phyloP scores from a whole-genome alignment of 1,140 invertebrate species.

The Andrena cerasifolii region DNA sequence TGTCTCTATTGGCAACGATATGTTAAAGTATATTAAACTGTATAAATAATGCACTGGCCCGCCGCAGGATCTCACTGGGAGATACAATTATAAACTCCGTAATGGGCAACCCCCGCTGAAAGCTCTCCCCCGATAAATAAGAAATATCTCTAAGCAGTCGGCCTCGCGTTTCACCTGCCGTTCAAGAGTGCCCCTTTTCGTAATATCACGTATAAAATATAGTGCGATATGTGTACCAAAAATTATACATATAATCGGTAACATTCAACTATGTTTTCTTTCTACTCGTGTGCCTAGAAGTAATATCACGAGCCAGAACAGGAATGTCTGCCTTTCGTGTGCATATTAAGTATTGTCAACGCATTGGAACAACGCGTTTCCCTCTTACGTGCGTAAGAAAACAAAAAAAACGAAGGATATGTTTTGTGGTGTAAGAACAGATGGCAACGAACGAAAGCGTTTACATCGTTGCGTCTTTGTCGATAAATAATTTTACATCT shows the following conservation, averaged over 20 bases:
- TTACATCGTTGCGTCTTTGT: not conserved
- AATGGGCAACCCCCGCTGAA: not conserved
- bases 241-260: constrained; percentile 16
- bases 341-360: constrained; percentile 56
- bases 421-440: not conserved
- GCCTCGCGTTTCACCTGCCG: not conserved
- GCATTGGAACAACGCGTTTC: constrained; percentile 21
- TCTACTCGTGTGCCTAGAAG: constrained; percentile 5
- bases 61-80: not conserved
- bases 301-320: constrained; percentile 41
- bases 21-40: not conserved
- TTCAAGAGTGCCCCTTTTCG: not conserved
- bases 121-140: not conserved
- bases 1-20: not conserved
- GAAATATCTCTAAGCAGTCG: not conserved
- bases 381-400: not conserved
- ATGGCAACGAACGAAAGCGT: constrained; percentile 9
- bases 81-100: constrained; percentile 1
- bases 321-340: constrained; percentile 13
- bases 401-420: no score
- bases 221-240: constrained; percentile 16
- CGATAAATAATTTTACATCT: not conserved
- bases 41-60: not conserved
- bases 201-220: constrained; percentile 25
- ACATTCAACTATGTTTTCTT: constrained; percentile 10